Evolutionary conservation across 2,888 invertebrate species (phyloP), one percentile per base, ranked within the genome.

Genomic region (Abscondita cerata): DNA sequence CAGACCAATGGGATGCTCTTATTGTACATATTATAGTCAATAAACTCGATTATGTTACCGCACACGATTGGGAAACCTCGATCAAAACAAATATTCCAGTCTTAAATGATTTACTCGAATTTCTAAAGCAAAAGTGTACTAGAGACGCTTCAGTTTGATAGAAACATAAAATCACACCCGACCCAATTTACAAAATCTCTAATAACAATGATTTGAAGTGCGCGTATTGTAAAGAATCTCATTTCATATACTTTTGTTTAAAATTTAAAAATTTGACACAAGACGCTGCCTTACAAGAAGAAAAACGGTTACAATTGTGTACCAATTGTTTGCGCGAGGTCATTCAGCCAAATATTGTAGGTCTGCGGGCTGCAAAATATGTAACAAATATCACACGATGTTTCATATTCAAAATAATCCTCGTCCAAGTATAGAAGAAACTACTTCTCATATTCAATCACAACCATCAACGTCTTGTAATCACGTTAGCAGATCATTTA

Each of bases 31-130:
- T 55, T 6, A 20, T 60, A 18, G 11, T 15, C 11, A 9, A n/a
- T 1, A 53, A 60, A 50, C 41, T 60, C 15, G 60, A 60, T 18
- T 40, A 40, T 55, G 2, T 19, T 3, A 50, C 54, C 9, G n/a
- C n/a, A 15, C 16, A 31, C 12, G 60, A 60, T 4, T 60, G 54
- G 60, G 50, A 60, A 40, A 34, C 18, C 8, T 54, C 44, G 33
- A 2, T 54, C 1, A 34, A 54, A 18, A 12, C 9, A 12, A 13
- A 41, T 2, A 13, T 12, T 18, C 2, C 6, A 5, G n/a, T 41
- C 4, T 15, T 15, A 13, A 15, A 41, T 25, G 25, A n/a, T n/a
- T n/a, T n/a, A n/a, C 13, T 41, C 18, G 16, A 16, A 9, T 41
- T 41, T 41, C n/a, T 38, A n/a, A 12, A 38, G 12, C 8, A 38